A percentile compares a stretch with the other conserved stretches of the same genome.
These are phyloP conservation scores for Graptemys geographica DNA, from an alignment of 2,797 vertebrate species.

Conservation along the genomic window DNA sequence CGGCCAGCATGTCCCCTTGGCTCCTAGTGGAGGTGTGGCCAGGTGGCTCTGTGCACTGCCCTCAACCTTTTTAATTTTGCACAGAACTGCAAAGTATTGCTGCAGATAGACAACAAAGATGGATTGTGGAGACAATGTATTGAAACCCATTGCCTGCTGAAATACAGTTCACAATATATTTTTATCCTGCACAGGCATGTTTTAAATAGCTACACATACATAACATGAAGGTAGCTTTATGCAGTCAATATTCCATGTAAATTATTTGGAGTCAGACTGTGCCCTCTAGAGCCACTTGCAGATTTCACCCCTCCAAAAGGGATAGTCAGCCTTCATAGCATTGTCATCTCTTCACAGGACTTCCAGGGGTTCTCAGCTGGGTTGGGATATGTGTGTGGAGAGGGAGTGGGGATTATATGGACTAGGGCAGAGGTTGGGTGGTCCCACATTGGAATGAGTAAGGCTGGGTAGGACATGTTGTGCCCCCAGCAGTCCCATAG, in stretches of 20 bases:
- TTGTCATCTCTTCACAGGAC: background rate
- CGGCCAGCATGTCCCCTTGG: no score
- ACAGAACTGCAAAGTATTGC: background rate
- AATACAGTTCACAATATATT: background rate
- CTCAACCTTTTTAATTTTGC: background rate
- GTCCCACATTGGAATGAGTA: background rate
- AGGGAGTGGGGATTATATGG: background rate
- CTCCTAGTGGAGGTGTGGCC: no score
- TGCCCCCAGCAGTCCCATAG: background rate
- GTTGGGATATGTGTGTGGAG: background rate
- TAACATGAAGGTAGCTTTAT: background rate
- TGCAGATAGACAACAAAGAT: background rate
- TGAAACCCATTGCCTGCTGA: background rate
- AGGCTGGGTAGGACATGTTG: background rate
- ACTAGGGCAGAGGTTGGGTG: background rate
- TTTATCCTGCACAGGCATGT: background rate
- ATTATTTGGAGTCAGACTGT: background rate
- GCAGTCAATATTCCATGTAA: background rate
- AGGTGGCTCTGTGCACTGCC: no score
- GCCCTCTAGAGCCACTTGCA: background rate
- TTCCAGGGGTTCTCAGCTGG: background rate
- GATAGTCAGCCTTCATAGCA: background rate
- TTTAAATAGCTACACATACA: background rate
- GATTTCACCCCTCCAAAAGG: background rate
- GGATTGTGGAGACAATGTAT: background rate